Base-by-base conservation (phyloP, 1,140 invertebrate species). In the Sipha flava region DNA sequence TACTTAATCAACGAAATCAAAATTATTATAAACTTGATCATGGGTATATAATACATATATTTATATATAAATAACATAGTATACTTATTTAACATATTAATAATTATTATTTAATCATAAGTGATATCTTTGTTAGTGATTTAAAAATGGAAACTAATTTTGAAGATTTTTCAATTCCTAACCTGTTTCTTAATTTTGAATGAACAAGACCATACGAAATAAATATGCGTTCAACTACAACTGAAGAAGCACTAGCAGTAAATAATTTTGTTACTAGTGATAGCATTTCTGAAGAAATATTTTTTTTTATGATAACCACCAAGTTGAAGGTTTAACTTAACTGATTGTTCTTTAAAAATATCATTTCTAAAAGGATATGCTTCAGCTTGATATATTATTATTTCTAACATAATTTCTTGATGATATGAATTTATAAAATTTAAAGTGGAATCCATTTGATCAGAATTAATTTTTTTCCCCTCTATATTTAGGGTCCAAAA, bases 361-460 rank as follows among this genome's bases (percentile, higher is more conserved):
- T 31, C 29, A 1, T 59, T 18, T n/a, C 1, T 31, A 31, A 59
- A 59, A 31, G 57, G 57, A 31, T 29, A 29, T 31, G 14, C 57
- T 59, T 59, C 26, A 59, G 57, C 57, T 59, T 59, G 57, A 59
- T 59, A 77, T 37, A 29, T 77, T 16, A 77, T 77, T 34, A 77
- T 77, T 77, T 77, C 49, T 47, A 26, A 29, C 49, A 77, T 37
- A 34, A 52, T 37, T 23, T 31, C n/a, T 31, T 40, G 26, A 14
- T 57, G 31, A 23, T 77, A 49, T 16, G 31, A 9, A 54, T 77
- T 57, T n/a, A 57, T 23, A 54, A 21, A 77, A 54, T 49, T 29
- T 37, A 77, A 1, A 23, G 73, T 31, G 14, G 12, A 29, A 31
- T 59, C 57, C 29, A 59, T 31, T n/a, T 59, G 57, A 31, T 59